Conservation (phyloP, 2,797 vertebrate species). For the Rhinogobio ventralis region DNA sequence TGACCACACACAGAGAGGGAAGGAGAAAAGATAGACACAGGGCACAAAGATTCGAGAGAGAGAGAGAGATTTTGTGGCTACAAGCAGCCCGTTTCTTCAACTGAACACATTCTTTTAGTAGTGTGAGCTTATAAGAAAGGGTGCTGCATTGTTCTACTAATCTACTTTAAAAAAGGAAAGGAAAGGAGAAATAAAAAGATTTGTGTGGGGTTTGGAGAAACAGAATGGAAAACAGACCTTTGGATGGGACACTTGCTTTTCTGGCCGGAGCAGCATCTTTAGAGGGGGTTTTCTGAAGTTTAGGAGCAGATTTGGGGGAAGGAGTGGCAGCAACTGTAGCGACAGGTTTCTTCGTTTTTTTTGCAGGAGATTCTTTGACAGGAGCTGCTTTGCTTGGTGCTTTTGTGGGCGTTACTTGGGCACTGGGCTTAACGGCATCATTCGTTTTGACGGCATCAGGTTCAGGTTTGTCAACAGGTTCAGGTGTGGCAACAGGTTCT, state of each 20-base stretch:
- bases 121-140: conserved; percentile 62
- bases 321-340: conserved; percentile 45
- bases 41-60: conserved; percentile 40
- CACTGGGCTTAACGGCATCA: conserved; percentile 42
- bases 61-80: conserved; percentile 58
- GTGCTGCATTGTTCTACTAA: conserved; percentile 56
- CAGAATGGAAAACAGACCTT: conserved; percentile 69
- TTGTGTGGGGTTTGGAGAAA: conserved; percentile 54
- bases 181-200: conserved; percentile 51
- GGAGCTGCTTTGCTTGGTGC: conserved; percentile 29
- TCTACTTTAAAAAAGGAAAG: conserved; percentile 52
- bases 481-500: background rate
- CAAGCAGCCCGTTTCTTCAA: conserved; percentile 66
- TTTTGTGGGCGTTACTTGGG: conserved; percentile 28
- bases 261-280: conserved; percentile 64
- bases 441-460: background rate
- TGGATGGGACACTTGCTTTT: conserved; percentile 64
- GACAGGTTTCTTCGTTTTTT: conserved; percentile 53
- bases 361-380: conserved; percentile 44
- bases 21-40: conserved; percentile 38
- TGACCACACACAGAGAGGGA: conserved; percentile 53
- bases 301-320: conserved; percentile 55
- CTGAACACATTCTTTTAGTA: conserved; percentile 53
- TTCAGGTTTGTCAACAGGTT: conserved; percentile 36
- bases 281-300: conserved; percentile 63